These are phyloP conservation scores for Sebastes aleutianus DNA, from an alignment of 2,797 vertebrate species.

Conservation along the genomic window DNA sequence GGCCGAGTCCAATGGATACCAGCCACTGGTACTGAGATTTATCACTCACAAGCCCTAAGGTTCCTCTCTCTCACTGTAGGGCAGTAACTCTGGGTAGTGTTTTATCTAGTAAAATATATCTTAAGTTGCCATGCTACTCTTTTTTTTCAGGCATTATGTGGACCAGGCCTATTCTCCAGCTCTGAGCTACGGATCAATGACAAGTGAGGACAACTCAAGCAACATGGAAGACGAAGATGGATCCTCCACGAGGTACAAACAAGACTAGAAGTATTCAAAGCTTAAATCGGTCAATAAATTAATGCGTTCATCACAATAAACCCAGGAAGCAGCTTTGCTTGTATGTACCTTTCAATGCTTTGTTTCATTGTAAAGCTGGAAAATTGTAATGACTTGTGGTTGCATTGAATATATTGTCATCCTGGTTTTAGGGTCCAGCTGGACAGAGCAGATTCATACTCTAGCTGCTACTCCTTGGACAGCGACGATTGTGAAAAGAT, in stretches of 20 bases:
- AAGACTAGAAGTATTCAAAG: not conserved
- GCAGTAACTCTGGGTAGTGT: not conserved
- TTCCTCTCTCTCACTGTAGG: not conserved
- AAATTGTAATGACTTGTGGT: not conserved
- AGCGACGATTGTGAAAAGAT: conserved; percentile 72
- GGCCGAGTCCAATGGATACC: conserved; percentile 53
- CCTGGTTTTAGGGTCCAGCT: conserved; percentile 61
- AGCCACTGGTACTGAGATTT: conserved; percentile 41
- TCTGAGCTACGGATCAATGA: conserved; percentile 72
- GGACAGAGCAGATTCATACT: conserved; percentile 69
- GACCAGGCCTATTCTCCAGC: conserved; percentile 56
- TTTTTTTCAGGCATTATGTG: conserved; percentile 39
- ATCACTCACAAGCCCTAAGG: not conserved
- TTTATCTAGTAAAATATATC: not conserved
- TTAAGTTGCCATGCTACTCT: not conserved
- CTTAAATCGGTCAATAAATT: not conserved
- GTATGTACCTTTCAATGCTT: not conserved
- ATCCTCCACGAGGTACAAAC: conserved; percentile 47
- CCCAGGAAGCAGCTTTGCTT: not conserved
- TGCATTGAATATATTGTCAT: not conserved
- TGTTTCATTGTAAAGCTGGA: not conserved
- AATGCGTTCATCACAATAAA: not conserved
- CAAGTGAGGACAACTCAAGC: conserved; percentile 32
- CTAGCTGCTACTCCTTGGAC: conserved; percentile 71
- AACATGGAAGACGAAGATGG: not conserved